phyloP scores from a whole-genome alignment of 2,888 invertebrate species.

The Cabera pusaria region DNA sequence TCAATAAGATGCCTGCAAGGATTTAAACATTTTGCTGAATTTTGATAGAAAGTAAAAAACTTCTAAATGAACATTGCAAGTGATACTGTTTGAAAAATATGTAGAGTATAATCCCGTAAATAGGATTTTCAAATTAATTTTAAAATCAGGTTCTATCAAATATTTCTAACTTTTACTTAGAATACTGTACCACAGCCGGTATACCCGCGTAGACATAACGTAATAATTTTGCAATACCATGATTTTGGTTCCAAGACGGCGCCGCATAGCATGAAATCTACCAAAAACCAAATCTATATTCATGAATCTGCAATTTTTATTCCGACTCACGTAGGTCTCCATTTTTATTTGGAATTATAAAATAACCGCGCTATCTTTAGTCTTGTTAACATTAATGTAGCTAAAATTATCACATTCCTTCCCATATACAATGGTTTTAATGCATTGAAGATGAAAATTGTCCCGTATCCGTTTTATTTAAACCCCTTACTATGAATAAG shows the following conservation, averaged over 20 bases:
- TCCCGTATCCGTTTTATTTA: slow-evolving; percentile 6
- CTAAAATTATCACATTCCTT: slow-evolving; percentile 24
- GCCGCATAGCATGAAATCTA: slow-evolving; percentile 13
- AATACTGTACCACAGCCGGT: too few relatives aligned
- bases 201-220: too few relatives aligned
- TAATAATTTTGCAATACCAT: too few relatives aligned
- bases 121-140: too few relatives aligned
- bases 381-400: slow-evolving; percentile 13
- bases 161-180: too few relatives aligned
- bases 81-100: too few relatives aligned
- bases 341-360: slow-evolving; percentile 34
- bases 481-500: slow-evolving; percentile 1
- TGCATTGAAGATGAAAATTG: slow-evolving; percentile 3
- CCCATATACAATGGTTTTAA: slow-evolving; percentile 20
- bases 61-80: too few relatives aligned
- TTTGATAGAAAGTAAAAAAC: too few relatives aligned
- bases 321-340: slow-evolving; percentile 35
- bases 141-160: too few relatives aligned
- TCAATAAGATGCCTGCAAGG: too few relatives aligned
- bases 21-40: too few relatives aligned
- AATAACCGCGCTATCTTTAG: slow-evolving; percentile 21
- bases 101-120: too few relatives aligned
- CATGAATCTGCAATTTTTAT: slow-evolving; percentile 42
- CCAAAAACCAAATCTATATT: slow-evolving; percentile 34
- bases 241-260: not conserved